phyloP scores from a whole-genome alignment of 2,797 vertebrate genomes.

The Gouania willdenowi region DNA sequence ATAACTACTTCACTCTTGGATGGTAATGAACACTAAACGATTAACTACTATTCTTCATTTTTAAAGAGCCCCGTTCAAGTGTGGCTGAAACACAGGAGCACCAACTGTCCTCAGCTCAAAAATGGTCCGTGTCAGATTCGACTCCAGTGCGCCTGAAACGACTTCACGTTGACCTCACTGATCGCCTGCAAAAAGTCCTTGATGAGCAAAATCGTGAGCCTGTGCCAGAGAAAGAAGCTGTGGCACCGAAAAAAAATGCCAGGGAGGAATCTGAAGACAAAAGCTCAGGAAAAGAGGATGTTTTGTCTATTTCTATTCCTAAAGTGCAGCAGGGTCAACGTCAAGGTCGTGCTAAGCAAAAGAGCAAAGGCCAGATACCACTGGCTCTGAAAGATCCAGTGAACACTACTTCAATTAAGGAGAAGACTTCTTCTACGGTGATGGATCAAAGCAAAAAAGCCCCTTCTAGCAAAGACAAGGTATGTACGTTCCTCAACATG shows the following conservation, averaged over 20 bases:
- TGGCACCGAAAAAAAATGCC: not conserved
- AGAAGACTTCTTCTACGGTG: conserved; percentile 1
- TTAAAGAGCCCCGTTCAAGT: conserved; percentile 20
- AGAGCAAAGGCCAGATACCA: conserved; percentile 7
- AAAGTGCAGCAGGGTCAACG: conserved; percentile 15
- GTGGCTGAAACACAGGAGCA: conserved; percentile 6
- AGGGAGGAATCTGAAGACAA: conserved; percentile 1
- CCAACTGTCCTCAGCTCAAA: conserved; percentile 10
- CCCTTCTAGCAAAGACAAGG: conserved; percentile 52
- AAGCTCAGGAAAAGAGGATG: not conserved
- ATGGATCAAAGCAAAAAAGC: conserved; percentile 2
- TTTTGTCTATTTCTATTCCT: not conserved
- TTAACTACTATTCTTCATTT: not conserved
- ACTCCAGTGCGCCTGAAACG: conserved; percentile 44
- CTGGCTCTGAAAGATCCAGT: conserved; percentile 7
- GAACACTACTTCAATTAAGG: conserved; percentile 23
- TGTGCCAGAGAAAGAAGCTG: not conserved
- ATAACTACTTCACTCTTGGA: too few relatives aligned
- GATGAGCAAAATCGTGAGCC: conserved; percentile 28
- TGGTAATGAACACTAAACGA: too few relatives aligned
- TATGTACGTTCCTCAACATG: conserved; percentile 5
- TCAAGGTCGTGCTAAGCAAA: conserved; percentile 5
- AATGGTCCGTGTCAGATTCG: conserved; percentile 13
- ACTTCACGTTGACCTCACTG: conserved; percentile 52
- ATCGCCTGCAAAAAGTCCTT: conserved; percentile 55